These are phyloP conservation scores for Bombycilla garrulus DNA, from an alignment of 2,113 vertebrate species.

Conservation along the genomic window DNA sequence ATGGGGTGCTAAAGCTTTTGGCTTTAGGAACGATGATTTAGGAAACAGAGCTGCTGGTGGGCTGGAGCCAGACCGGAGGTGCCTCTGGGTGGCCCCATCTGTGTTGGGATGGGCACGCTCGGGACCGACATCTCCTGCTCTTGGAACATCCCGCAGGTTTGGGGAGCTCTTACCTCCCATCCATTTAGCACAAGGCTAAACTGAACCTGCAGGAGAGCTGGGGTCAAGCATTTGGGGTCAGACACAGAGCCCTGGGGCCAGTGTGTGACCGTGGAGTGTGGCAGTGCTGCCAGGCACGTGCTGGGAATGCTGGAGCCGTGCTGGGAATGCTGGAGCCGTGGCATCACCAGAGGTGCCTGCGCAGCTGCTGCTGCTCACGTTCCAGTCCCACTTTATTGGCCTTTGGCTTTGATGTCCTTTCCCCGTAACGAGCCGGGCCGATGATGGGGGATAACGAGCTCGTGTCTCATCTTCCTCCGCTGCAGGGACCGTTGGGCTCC, in stretches of 20 bases:
- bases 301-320: not conserved
- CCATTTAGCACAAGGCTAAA: fast-evolving
- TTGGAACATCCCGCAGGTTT: fast-evolving
- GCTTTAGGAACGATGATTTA: not conserved
- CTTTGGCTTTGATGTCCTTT: not conserved
- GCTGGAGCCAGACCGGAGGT: not conserved
- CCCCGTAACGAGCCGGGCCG: fast-evolving
- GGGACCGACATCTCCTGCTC: fast-evolving
- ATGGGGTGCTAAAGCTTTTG: conserved; percentile 3
- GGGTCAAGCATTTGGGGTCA: not conserved
- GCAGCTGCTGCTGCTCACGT: not conserved
- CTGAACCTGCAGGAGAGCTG: not conserved
- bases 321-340: too few species aligned
- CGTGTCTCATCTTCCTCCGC: fast-evolving
- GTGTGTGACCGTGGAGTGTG: fast-evolving
- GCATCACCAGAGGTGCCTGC: not conserved
- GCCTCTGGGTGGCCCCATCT: not conserved
- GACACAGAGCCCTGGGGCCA: fast-evolving
- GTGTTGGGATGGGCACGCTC: fast-evolving
- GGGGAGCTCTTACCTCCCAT: fast-evolving
- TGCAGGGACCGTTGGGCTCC: not conserved
- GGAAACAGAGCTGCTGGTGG: not conserved
- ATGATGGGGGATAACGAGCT: not conserved
- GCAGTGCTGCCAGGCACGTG: fast-evolving
- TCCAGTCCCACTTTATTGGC: not conserved